These are phyloP conservation scores for Trichogramma evanescens DNA, from an alignment of 2,888 invertebrate genomes.

Conservation along the genomic window DNA sequence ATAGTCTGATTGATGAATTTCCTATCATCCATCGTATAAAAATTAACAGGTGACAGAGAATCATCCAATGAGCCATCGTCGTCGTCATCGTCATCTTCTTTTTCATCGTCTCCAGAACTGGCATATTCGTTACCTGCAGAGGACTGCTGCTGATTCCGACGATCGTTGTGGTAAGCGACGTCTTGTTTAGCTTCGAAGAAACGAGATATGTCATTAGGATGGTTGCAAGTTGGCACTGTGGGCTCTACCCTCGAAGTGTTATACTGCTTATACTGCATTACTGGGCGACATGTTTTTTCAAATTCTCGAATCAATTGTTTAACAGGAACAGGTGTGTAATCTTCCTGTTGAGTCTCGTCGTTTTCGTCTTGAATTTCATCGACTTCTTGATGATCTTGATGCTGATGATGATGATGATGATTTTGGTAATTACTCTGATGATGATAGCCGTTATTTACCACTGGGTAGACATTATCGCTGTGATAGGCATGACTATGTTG, in stretches of 20 bases:
- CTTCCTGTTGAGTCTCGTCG: constrained; percentile 29
- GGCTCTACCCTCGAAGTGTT: constrained; percentile 35
- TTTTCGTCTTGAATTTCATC: neutral
- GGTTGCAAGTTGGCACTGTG: constrained; percentile 17
- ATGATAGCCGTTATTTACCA: too few species aligned
- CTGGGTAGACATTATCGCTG: neutral
- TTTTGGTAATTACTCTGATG: neutral
- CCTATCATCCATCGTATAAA: constrained; percentile 23
- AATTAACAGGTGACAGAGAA: constrained; percentile 28
- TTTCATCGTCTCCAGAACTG: constrained; percentile 26
- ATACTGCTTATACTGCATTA: constrained; percentile 52
- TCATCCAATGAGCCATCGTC: constrained; percentile 33
- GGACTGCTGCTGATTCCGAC: constrained; percentile 1
- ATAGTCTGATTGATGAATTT: constrained; percentile 18
- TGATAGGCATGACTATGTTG: constrained; percentile 4
- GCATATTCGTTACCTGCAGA: constrained; percentile 18
- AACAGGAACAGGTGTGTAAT: constrained; percentile 46
- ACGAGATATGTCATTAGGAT: constrained; percentile 38
- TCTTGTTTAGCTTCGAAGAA: constrained; percentile 35
- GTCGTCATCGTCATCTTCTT: constrained; percentile 26
- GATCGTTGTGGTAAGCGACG: constrained; percentile 11
- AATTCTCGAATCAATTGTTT: constrained; percentile 55
- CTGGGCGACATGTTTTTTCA: constrained; percentile 56
- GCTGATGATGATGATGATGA: constrained; percentile 27
- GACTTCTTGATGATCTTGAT: constrained; percentile 14